phyloP scores from a whole-genome alignment of 2,888 invertebrate species.

The Leptinotarsa peninsularis region DNA sequence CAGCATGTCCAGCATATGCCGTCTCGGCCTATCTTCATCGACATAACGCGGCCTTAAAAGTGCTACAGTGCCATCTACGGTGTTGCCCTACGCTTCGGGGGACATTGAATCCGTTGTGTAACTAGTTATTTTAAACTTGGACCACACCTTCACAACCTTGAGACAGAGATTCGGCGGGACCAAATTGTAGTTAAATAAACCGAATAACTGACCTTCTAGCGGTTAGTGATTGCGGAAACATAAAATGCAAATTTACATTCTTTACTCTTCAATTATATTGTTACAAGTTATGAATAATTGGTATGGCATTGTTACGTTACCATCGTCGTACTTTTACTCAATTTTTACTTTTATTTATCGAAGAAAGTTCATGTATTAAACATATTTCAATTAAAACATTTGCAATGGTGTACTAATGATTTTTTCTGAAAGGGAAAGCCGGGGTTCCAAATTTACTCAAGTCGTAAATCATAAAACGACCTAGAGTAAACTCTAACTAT shows the following conservation, averaged over 20 bases:
- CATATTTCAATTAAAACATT: constrained; percentile 15
- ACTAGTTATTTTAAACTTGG: too few species aligned
- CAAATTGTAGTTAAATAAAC: not conserved
- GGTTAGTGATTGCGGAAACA: constrained; percentile 23
- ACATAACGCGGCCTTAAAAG: too few species aligned
- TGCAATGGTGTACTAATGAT: constrained; percentile 9
- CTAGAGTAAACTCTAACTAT: too few species aligned
- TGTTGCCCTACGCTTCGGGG: too few species aligned
- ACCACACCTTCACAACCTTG: constrained; percentile 7
- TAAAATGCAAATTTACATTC: constrained; percentile 10
- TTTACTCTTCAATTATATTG: constrained; percentile 10
- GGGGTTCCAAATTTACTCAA: not conserved
- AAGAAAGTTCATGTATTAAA: constrained; percentile 36
- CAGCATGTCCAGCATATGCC: too few species aligned
- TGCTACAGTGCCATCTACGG: too few species aligned
- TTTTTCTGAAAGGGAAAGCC: not conserved
- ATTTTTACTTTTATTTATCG: constrained; percentile 28
- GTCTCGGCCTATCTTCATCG: too few species aligned
- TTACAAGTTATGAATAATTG: constrained; percentile 20
- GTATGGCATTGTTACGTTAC: constrained; percentile 23
- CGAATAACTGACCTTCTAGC: constrained; percentile 4
- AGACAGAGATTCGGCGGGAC: not conserved
- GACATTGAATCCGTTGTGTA: not conserved
- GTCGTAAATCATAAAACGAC: too few species aligned
- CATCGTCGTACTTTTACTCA: constrained; percentile 32